Conservation (phyloP, 2,113 vertebrate genomes). For the Vidua macroura region DNA sequence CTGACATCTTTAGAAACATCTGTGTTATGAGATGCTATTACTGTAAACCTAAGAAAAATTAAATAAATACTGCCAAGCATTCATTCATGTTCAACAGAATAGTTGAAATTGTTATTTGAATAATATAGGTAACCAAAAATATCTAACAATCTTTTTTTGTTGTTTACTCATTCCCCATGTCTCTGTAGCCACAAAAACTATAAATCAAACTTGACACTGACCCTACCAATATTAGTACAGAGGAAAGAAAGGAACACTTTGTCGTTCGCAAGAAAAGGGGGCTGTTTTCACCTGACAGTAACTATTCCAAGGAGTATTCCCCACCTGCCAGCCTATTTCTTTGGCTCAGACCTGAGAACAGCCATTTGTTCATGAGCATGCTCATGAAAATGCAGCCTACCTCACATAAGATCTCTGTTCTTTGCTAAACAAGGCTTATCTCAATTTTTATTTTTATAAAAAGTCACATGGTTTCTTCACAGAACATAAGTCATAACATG, state of each 20-base stretch:
- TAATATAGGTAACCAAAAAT: not conserved
- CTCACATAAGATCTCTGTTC: fast-evolving
- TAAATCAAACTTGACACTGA: not conserved
- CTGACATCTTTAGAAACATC: not conserved
- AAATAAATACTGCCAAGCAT: not conserved
- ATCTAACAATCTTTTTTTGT: not conserved
- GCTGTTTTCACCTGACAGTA: not conserved
- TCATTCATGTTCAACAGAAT: not conserved
- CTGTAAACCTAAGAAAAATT: not conserved
- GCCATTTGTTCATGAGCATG: not conserved
- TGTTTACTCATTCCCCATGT: not conserved
- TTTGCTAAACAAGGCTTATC: not conserved
- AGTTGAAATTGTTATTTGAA: not conserved
- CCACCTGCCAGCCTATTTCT: not conserved
- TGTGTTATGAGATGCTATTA: not conserved
- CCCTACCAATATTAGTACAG: not conserved
- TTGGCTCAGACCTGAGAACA: not conserved
- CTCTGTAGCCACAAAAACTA: not conserved
- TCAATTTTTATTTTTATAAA: not conserved
- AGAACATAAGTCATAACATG: not conserved
- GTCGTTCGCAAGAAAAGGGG: not conserved
- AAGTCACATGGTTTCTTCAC: not conserved
- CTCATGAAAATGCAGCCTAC: not conserved
- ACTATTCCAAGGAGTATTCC: not conserved
- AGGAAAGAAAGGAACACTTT: not conserved